phyloP scores from a whole-genome alignment of 1,140 invertebrate species.

The Reticulitermes speratus region DNA sequence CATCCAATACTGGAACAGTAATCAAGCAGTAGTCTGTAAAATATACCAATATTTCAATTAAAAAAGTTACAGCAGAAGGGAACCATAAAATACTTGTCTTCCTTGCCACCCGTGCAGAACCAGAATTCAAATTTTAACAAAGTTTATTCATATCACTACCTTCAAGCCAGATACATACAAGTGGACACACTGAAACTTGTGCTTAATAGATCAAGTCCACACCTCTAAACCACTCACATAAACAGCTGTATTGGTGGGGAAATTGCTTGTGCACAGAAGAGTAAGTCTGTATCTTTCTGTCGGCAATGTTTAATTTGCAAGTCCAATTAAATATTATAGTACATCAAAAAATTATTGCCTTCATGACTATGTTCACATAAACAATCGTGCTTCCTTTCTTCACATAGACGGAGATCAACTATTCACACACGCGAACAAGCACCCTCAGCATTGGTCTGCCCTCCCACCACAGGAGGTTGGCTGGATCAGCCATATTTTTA shows the following conservation, averaged over 20 bases:
- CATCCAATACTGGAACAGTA: background rate
- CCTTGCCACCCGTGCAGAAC: conserved; percentile 1
- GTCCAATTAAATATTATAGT: conserved; percentile 23
- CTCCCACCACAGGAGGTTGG: background rate
- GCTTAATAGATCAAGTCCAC: conserved; percentile 22
- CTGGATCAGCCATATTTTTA: background rate
- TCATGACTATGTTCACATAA: conserved; percentile 19
- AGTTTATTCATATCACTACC: conserved; percentile 11
- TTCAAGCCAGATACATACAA: conserved; percentile 11
- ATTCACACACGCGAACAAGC: conserved; percentile 20
- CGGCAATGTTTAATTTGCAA: conserved; percentile 7
- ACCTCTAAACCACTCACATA: conserved; percentile 3
- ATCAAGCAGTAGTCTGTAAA: conserved; percentile 21
- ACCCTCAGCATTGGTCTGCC: background rate
- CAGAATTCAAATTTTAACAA: background rate
- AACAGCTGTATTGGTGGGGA: conserved; percentile 14
- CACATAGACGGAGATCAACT: background rate
- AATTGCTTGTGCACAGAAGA: conserved; percentile 23
- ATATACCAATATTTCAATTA: conserved; percentile 25
- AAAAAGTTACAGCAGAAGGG: background rate
- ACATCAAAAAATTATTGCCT: conserved; percentile 31
- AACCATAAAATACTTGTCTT: conserved; percentile 29
- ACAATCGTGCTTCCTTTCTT: background rate
- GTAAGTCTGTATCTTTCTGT: conserved; percentile 1
- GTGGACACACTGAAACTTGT: conserved; percentile 8